Evolutionary conservation across 2,888 invertebrate genomes (phyloP), one percentile per base, ranked within the genome.

Genomic region (Lasioglossum oenotherae): DNA sequence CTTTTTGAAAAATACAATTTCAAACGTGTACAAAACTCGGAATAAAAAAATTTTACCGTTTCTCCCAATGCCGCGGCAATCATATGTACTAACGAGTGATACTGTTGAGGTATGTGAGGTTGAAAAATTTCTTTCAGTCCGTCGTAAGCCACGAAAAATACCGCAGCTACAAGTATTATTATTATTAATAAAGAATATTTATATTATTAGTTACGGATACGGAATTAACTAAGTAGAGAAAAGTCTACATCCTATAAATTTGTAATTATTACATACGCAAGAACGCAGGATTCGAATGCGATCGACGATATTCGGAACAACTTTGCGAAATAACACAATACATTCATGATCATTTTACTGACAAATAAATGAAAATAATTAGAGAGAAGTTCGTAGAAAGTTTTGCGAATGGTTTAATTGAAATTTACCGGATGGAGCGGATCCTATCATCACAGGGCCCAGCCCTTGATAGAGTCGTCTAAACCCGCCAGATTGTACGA

Each of bases 71-170:
- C 97, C 0, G 99, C 99, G 4, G 98, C 98, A 16, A 96, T 94
- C 98, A 99, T 98, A 92, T 99, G 98, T 6, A 98, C 96, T 8
- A 97, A 92, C 0, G 97, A 97, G n/a, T 96, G 96, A 90, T 97
- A 96, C 87, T 96, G 95, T 0, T 95, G 93, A 0, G 96, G 94
- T 16, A 97, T 95, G 8, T 95, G 90, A 0, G 97, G 97, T 88
- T 96, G 95, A 0, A 96, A 94, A 64, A 96, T 90, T 71, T 96
- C 95, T 94, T 99, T 99, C 0, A 97, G 96, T 10, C 96, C 96
- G 94, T 99, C 99, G 93, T 99, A 99, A 0, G 98, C 97, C 80
- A 97, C 96, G 93, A 99, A 99, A 95, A 99, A 99, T 72, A 98
- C 93, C 0, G 99, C 98, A 71, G 99, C 98, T 95, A 95, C 38